These are phyloP conservation scores for Ooceraea biroi DNA, from an alignment of 1,140 invertebrate genomes.

Conservation along the genomic window DNA sequence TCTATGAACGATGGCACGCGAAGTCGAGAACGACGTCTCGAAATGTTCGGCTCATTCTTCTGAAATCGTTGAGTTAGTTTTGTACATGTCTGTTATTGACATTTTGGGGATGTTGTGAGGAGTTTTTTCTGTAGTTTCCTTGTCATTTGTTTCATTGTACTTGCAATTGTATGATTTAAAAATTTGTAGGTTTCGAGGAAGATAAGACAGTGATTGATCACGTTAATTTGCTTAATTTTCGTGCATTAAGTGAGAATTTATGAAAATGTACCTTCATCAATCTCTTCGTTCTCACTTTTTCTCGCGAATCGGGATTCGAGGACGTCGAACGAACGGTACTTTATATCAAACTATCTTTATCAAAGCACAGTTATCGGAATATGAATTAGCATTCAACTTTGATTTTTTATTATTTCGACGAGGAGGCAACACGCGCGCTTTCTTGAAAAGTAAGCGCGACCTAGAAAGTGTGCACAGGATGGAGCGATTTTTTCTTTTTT, in stretches of 20 bases:
- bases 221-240: too few relatives aligned
- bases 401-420: neutral
- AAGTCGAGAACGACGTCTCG: too few relatives aligned
- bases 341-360: neutral
- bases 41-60: too few relatives aligned
- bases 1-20: neutral
- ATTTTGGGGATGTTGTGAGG: too few relatives aligned
- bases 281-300: neutral
- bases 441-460: slow-evolving; percentile 59
- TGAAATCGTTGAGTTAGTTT: too few relatives aligned
- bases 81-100: too few relatives aligned
- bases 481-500: slow-evolving; percentile 31
- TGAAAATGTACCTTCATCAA: neutral
- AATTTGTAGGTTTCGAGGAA: neutral
- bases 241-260: neutral
- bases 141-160: too few relatives aligned
- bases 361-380: neutral
- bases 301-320: neutral
- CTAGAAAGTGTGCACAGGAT: slow-evolving; percentile 56
- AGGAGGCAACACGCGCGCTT: slow-evolving; percentile 1
- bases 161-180: too few relatives aligned
- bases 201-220: too few relatives aligned
- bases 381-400: neutral
- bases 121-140: too few relatives aligned
- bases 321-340: neutral